These are phyloP conservation scores for Popillia japonica DNA, from an alignment of 1,140 invertebrate genomes.

Conservation along the genomic window DNA sequence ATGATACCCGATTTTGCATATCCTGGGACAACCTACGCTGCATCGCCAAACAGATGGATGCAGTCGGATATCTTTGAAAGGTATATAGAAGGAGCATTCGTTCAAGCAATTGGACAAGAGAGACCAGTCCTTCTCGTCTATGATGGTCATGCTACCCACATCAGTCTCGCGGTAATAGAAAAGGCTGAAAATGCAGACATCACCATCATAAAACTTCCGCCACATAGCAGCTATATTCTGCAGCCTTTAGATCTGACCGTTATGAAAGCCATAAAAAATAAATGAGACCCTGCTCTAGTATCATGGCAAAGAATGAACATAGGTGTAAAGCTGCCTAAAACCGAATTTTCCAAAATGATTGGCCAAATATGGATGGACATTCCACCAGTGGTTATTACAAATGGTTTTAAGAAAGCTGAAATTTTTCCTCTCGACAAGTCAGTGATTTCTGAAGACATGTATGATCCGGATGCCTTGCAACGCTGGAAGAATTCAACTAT, in stretches of 20 bases:
- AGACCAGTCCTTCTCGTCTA: constrained; percentile 1
- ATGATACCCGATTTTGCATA: too few species aligned
- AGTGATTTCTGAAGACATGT: constrained; percentile 34
- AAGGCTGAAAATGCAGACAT: constrained; percentile 8
- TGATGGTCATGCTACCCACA: constrained; percentile 6
- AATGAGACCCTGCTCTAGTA: too few species aligned
- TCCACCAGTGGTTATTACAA: constrained; percentile 21
- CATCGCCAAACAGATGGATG: too few species aligned
- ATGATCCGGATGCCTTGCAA: constrained; percentile 3
- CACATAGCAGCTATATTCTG: too few species aligned
- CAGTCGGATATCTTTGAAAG: too few species aligned
- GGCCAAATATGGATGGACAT: constrained; percentile 34
- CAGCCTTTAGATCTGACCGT: too few species aligned
- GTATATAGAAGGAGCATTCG: not conserved
- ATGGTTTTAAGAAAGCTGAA: constrained; percentile 38
- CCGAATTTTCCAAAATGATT: constrained; percentile 35
- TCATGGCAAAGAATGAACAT: too few species aligned
- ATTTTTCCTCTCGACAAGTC: constrained; percentile 31
- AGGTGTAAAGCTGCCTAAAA: too few species aligned
- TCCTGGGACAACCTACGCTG: too few species aligned
- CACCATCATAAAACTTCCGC: too few species aligned
- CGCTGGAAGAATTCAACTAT: constrained; percentile 3
- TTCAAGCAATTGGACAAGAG: constrained; percentile 11
- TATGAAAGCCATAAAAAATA: too few species aligned
- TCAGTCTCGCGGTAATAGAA: constrained; percentile 23